Percentiles rank a stretch among this genome's conserved stretches.
Conservation (phyloP, 2,888 invertebrate genomes). For the Habroteleia sp. region DNA sequence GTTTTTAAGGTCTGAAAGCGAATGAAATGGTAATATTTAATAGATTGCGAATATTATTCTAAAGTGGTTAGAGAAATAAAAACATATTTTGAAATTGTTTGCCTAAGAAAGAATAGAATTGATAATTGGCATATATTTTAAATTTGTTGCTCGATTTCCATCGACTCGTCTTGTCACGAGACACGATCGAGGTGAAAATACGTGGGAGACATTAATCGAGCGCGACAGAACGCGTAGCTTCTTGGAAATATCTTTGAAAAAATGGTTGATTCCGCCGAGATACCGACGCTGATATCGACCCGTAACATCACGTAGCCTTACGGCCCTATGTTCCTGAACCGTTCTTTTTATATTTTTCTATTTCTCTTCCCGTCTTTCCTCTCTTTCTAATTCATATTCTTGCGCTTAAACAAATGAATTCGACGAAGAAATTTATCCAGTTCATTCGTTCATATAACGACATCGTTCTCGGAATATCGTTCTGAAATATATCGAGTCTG, state of each 20-base stretch:
- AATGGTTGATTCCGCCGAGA: conserved; percentile 46
- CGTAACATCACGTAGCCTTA: conserved; percentile 46
- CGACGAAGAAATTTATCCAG: conserved; percentile 60
- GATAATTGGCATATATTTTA: conserved; percentile 9
- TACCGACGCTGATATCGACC: conserved; percentile 55
- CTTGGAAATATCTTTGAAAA: conserved; percentile 58
- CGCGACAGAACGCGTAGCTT: conserved; percentile 60
- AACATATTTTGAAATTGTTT: too few relatives aligned
- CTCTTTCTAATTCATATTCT: conserved; percentile 55
- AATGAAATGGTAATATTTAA: too few relatives aligned
- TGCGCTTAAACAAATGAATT: conserved; percentile 47
- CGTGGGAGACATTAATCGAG: conserved; percentile 59
- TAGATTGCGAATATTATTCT: too few relatives aligned
- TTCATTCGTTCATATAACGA: conserved; percentile 53
- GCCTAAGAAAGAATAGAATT: too few relatives aligned
- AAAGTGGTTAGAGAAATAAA: too few relatives aligned
- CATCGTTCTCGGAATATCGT: conserved; percentile 45
- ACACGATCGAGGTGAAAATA: conserved; percentile 52
- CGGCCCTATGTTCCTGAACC: conserved; percentile 30
- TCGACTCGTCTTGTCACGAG: conserved; percentile 34
- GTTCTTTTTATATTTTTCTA: conserved; percentile 22
- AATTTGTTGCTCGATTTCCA: conserved; percentile 44
- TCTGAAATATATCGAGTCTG: conserved; percentile 44
- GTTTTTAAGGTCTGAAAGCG: too few relatives aligned
- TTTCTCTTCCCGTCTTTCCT: conserved; percentile 17